A percentile compares a stretch with the other conserved stretches of the same genome.
phyloP scores from a whole-genome alignment of 53 echinoderm and acorn worm genomes.

The Zoroaster sp. region DNA sequence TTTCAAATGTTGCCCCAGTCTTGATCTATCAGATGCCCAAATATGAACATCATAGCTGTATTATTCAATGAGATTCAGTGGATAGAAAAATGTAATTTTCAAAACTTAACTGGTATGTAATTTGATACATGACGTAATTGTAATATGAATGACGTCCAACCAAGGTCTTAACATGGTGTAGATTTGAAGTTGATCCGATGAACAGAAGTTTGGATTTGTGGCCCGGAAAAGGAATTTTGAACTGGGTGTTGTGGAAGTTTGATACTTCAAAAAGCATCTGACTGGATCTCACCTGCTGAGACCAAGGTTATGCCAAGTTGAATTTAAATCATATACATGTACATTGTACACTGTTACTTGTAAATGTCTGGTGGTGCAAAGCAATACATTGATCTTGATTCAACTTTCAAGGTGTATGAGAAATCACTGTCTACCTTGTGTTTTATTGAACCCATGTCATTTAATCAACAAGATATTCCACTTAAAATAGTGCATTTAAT shows the following conservation, averaged over 20 bases:
- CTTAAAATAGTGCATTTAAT: not conserved
- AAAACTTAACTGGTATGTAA: too few relatives aligned
- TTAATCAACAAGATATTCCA: not conserved
- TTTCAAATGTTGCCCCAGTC: too few relatives aligned
- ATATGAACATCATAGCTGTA: too few relatives aligned
- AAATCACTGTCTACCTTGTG: not conserved
- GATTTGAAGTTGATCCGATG: too few relatives aligned
- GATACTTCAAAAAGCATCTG: not conserved
- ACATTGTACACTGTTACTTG: not conserved
- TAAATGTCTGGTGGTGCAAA: not conserved
- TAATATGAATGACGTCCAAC: too few relatives aligned
- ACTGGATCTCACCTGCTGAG: not conserved
- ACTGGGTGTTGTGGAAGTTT: not conserved
- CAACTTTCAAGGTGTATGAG: not conserved
- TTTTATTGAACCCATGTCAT: not conserved
- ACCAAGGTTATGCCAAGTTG: not conserved
- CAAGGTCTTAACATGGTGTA: too few relatives aligned
- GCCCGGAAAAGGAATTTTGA: too few relatives aligned
- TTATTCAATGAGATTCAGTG: too few relatives aligned
- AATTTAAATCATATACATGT: not conserved
- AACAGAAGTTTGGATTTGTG: too few relatives aligned
- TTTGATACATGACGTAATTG: too few relatives aligned
- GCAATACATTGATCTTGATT: not conserved
- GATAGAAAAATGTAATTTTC: too few relatives aligned
- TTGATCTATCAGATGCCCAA: too few relatives aligned